These are phyloP conservation scores for Planiliza haematocheilus DNA, from an alignment of 2,113 vertebrate species.

Conservation along the genomic window DNA sequence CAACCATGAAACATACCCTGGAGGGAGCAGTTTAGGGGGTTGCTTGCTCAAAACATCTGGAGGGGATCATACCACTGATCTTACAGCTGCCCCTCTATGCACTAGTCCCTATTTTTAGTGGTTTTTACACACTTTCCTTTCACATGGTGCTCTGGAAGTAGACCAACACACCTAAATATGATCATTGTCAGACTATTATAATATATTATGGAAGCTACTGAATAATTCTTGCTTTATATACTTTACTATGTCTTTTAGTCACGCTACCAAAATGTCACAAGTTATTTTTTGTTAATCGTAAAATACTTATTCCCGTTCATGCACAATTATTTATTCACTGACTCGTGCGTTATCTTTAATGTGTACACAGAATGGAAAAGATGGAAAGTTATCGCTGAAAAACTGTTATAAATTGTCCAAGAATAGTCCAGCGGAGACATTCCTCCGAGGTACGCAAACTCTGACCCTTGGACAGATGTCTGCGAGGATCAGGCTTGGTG, in stretches of 20 bases:
- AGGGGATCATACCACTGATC: too few species aligned
- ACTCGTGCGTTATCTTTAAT: neutral
- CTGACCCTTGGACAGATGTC: conserved; percentile 69
- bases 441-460: conserved; percentile 60
- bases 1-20: too few species aligned
- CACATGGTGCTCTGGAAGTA: too few species aligned
- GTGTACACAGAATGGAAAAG: neutral
- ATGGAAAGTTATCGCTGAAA: neutral
- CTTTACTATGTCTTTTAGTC: too few species aligned
- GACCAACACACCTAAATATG: too few species aligned
- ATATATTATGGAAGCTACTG: neutral
- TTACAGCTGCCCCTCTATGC: too few species aligned
- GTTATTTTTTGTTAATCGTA: neutral
- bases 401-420: conserved; percentile 20
- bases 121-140: neutral
- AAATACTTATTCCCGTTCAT: neutral
- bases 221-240: too few species aligned
- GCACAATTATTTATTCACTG: neutral
- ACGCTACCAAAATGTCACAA: too few species aligned
- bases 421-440: conserved; percentile 31
- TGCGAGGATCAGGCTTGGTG: conserved; percentile 41
- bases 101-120: neutral
- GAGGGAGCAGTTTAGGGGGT: too few species aligned
- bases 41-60: too few species aligned
- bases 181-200: neutral